A percentile compares a stretch with the other conserved stretches of the same genome.
Evolutionary conservation across 2,797 vertebrate genomes (phyloP).

Genomic region (Bradypodion ventrale): DNA sequence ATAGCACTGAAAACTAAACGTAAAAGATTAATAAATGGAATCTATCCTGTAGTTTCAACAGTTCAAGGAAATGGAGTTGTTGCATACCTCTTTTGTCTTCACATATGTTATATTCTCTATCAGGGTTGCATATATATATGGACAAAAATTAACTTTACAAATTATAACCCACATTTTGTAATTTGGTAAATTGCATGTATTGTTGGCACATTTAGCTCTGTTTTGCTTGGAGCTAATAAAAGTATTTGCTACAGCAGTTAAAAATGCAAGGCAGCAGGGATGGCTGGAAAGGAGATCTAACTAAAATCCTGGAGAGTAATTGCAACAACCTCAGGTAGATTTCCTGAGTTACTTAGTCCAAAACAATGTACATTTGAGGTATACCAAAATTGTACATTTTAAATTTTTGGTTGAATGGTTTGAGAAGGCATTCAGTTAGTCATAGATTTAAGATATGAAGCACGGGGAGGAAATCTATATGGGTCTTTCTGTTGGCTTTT

Average conservation of each 20-base stretch:
- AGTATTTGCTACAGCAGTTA: not conserved
- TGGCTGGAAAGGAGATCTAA: not conserved
- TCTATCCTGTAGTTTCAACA: not conserved
- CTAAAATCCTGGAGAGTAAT: no score
- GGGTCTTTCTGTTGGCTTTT: not conserved
- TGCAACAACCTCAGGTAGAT: not conserved
- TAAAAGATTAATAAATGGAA: not conserved
- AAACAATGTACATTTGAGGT: not conserved
- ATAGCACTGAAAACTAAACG: constrained; percentile 18
- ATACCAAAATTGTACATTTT: not conserved
- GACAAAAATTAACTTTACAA: not conserved
- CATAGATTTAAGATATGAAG: not conserved
- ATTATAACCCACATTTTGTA: not conserved
- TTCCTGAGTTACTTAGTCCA: not conserved
- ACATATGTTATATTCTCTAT: not conserved
- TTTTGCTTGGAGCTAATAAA: not conserved
- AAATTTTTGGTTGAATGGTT: not conserved
- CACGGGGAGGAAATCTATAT: not conserved
- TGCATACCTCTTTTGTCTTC: not conserved
- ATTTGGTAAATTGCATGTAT: not conserved
- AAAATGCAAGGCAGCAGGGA: not conserved
- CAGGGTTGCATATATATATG: not conserved
- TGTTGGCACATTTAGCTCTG: not conserved
- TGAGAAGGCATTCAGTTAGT: not conserved
- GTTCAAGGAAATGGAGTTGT: not conserved